phyloP scores from a whole-genome alignment of 2,113 vertebrate genomes.

The Neomonachus schauinslandi region DNA sequence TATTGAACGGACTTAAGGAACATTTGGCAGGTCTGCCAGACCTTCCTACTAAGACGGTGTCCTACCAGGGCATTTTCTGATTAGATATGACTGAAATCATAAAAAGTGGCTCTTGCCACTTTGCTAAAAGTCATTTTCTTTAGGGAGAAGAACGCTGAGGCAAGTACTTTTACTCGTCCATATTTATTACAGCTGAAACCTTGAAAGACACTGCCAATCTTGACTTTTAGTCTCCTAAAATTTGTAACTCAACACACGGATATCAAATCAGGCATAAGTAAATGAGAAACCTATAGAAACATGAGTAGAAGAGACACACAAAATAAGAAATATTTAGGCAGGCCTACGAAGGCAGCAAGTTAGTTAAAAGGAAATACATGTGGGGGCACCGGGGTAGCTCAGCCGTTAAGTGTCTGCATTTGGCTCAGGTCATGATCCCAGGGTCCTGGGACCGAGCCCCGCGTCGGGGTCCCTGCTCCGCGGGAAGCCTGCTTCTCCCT shows the following conservation, averaged over 20 bases:
- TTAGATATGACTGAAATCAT: background rate
- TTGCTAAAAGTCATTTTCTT: constrained; percentile 28
- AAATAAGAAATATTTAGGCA: background rate
- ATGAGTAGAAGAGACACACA: background rate
- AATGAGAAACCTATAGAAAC: background rate
- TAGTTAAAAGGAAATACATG: background rate
- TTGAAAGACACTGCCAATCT: background rate
- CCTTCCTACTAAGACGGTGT: background rate
- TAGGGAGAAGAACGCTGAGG: background rate
- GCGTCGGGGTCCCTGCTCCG: too few species aligned
- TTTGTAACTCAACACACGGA: background rate
- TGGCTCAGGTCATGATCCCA: too few species aligned
- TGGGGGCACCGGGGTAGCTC: too few species aligned
- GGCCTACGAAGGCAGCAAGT: background rate
- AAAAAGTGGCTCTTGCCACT: background rate
- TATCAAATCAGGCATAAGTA: background rate
- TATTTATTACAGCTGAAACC: background rate
- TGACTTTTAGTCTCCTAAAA: background rate
- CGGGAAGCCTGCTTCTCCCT: too few species aligned
- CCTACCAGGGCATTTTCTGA: constrained; percentile 23
- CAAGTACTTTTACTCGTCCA: background rate
- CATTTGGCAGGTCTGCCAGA: background rate
- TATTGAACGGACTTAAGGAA: background rate
- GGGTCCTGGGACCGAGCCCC: too few species aligned
- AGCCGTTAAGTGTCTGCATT: too few species aligned